A percentile compares a stretch with the other conserved stretches of the same genome.
Conservation (phyloP, 2,113 vertebrate genomes). For the Anhinga anhinga region DNA sequence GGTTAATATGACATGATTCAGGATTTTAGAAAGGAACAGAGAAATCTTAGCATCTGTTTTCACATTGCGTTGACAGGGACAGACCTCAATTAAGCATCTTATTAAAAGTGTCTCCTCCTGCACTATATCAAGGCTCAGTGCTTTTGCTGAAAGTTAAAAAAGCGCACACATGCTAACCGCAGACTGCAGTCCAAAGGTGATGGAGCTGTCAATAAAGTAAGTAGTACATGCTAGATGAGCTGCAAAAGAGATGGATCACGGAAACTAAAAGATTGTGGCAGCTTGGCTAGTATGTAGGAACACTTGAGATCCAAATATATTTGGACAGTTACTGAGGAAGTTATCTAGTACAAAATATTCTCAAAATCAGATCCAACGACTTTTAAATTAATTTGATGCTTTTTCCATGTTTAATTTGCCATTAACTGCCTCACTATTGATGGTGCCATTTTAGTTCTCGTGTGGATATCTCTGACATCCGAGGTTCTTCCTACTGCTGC, state of each 20-base stretch:
- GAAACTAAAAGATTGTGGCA: slow-evolving; percentile 13
- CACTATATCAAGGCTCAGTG: neutral
- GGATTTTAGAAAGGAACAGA: neutral
- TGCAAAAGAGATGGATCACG: slow-evolving; percentile 13
- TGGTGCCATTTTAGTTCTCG: neutral
- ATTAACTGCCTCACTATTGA: neutral
- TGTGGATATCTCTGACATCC: neutral
- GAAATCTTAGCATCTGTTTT: neutral
- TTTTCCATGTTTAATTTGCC: slow-evolving; percentile 42
- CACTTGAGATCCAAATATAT: slow-evolving; percentile 19
- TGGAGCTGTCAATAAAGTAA: neutral
- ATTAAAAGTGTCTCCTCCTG: neutral
- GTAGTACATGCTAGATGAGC: neutral
- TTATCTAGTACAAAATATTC: slow-evolving; percentile 28
- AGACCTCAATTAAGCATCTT: neutral
- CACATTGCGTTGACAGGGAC: neutral
- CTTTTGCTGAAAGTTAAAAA: neutral
- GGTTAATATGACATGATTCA: neutral
- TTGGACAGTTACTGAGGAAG: neutral
- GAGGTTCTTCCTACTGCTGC: neutral
- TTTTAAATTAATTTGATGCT: slow-evolving; percentile 5
- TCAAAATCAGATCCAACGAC: neutral
- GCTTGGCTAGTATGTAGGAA: slow-evolving; percentile 48
- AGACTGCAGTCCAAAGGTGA: neutral
- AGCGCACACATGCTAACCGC: neutral